A percentile compares a stretch with the other conserved stretches of the same genome.
Conservation (phyloP, 2,797 vertebrate species). For the Microhierax caerulescens region DNA sequence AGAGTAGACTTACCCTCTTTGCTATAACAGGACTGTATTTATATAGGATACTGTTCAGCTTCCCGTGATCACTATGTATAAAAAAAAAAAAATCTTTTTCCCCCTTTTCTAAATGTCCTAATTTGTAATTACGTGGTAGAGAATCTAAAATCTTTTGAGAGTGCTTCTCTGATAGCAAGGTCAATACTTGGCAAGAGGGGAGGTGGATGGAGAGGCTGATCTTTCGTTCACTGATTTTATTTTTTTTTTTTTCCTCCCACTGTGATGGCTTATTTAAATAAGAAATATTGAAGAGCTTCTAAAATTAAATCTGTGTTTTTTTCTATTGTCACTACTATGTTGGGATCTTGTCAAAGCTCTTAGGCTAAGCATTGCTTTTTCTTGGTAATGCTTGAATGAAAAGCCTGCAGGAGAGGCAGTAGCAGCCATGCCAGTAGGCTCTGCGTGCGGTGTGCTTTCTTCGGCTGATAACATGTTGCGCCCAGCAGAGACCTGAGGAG, state of each 20-base stretch:
- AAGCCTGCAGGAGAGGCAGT: background rate
- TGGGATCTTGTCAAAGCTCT: background rate
- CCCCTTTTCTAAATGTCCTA: background rate
- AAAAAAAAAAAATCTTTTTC: accelerated
- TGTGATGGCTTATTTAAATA: background rate
- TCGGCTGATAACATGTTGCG: background rate
- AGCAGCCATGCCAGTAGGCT: accelerated
- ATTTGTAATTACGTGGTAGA: background rate
- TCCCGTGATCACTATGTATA: background rate
- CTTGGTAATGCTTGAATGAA: background rate
- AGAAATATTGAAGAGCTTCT: background rate
- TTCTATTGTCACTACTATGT: background rate
- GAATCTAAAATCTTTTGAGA: background rate
- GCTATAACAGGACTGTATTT: background rate
- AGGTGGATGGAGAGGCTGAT: background rate
- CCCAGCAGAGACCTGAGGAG: background rate
- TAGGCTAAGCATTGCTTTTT: background rate
- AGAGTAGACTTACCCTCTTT: background rate
- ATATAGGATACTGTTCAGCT: background rate
- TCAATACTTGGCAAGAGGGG: background rate
- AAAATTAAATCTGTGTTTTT: background rate
- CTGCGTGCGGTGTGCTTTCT: background rate
- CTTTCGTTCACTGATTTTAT: background rate
- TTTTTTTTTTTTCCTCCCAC: background rate
- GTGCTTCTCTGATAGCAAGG: background rate